These are phyloP conservation scores for Prunella fulvescens DNA, from an alignment of 2,113 vertebrate species.

Conservation along the genomic window DNA sequence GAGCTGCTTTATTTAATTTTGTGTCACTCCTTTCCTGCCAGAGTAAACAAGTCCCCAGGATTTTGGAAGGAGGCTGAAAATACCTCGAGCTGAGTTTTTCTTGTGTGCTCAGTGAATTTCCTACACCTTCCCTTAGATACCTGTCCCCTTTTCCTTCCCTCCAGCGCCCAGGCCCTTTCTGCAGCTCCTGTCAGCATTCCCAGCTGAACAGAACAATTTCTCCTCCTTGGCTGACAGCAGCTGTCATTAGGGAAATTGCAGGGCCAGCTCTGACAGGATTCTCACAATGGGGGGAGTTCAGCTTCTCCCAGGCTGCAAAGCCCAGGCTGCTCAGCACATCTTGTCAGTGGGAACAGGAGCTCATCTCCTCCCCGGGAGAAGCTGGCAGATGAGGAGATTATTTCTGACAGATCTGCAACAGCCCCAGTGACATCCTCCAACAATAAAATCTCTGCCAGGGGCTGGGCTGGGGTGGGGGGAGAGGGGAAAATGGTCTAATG, in stretches of 20 bases:
- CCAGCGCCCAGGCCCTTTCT: constrained; percentile 4
- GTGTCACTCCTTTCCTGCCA: background rate
- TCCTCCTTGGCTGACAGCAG: constrained; percentile 68
- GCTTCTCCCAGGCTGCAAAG: constrained; percentile 65
- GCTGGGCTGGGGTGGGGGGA: too few relatives aligned
- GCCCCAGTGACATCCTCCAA: constrained; percentile 50
- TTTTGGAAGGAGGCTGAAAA: background rate
- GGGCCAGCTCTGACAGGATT: constrained; percentile 61
- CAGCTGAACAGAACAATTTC: constrained; percentile 62
- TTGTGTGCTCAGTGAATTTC: background rate
- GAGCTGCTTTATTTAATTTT: background rate
- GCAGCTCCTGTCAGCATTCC: constrained; percentile 55
- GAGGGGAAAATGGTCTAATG: background rate
- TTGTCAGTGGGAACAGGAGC: constrained; percentile 70
- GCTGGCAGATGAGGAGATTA: constrained; percentile 74
- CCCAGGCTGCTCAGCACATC: constrained; percentile 59
- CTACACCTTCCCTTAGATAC: background rate
- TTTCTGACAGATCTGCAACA: constrained; percentile 74
- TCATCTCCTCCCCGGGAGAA: constrained; percentile 62
- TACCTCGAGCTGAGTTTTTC: background rate
- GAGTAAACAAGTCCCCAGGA: background rate
- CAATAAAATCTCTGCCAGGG: background rate
- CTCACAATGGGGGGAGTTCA: constrained; percentile 53
- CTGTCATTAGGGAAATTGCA: constrained; percentile 70
- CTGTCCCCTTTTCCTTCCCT: background rate